Evolutionary conservation across 2,888 invertebrate species (phyloP), one percentile per base, ranked within the genome.

Genomic region (Venusia cambrica): DNA sequence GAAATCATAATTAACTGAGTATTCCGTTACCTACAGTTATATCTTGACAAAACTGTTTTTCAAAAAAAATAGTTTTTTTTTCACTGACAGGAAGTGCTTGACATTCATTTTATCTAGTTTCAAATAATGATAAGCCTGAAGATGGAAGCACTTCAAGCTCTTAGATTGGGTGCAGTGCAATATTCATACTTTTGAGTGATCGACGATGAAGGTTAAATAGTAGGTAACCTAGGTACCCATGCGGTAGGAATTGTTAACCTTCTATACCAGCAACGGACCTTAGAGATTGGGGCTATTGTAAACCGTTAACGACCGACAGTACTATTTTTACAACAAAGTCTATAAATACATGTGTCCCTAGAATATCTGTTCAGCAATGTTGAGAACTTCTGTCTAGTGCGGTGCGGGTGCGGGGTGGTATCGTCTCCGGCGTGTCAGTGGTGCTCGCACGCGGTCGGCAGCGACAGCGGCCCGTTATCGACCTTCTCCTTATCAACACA

Each of bases 401-500:
- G 48, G 49, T 49, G 42, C 41, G 47, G 50, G 46, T 52, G 48
- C 43, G 37, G 38, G 53, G n/a, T n/a, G n/a, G n/a, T n/a, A n/a
- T n/a, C n/a, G n/a, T n/a, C 46, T 49, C 38, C 42, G 37, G 28
- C 36, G 49, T 43, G 38, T 42, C 40, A 51, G 66, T 63, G 58
- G 57, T 51, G 48, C 47, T 46, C 49, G 49, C 57, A 47, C 52
- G 54, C 57, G 59, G 56, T 50, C 56, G 53, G 43, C 51, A 51
- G 57, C 57, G 51, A 47, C 51, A 40, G 43, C 50, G 60, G 59
- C 31, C 16, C 59, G 72, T 70, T 77, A 74, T 76, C 75, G 70
- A 76, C 80, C 79, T 81, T 80, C 70, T 74, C 53, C 51, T 76
- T 78, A 84, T 83, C 76, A 70, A 27, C 59, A 74, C 74, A 79